Base-by-base conservation (phyloP, 1,140 invertebrate species). In the Zaprionus vittiger region DNA sequence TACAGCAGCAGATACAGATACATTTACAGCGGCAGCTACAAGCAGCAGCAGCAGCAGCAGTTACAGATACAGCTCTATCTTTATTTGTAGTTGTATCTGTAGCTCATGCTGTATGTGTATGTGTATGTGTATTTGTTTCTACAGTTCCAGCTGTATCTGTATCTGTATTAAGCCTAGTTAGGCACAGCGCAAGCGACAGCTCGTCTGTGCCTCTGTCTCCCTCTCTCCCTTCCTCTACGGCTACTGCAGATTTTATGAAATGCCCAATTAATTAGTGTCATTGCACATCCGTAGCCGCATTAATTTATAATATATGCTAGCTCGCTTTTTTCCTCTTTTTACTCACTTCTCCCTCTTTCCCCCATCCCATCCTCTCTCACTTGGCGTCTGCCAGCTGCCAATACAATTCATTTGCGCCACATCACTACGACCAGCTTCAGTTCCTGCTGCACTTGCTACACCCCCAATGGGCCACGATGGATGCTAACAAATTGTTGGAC, bases 381-480 rank as follows among this genome's bases (percentile, higher is more conserved):
- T 67, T 67, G 70, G 66, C 83, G 79, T 81, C 83, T 86, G 83
- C 83, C 80, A 81, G 79, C 83, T 86, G 83, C 83, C 83, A 86
- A 86, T 86, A 82, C 83, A 86, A 86, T 86, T 86, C 77, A 86
- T 86, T 86, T 86, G 80, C 83, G 76, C 83, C 83, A 73, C 69
- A 81, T 86, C 79, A 81, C 22, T 49, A 49, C 78, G 47, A 70
- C 28, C 38, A 49, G 34, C 59, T 65, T 55, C 61, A 28, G 28
- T 22, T 44, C 41, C 73, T 22, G 6, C 22, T 26, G 57, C 66
- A 49, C 38, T 47, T 41, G 11, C 20, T 44, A 67, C 76, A 70
- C 67, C 38, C 49, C 67, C 52, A 47, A 47, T 7, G 41, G 6
- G 41, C 41, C 41, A 24, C 52, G 77, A 70, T 66, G 61, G 77